Conservation (phyloP, 2,888 invertebrate genomes). For the Drosophila maculinotata region DNA sequence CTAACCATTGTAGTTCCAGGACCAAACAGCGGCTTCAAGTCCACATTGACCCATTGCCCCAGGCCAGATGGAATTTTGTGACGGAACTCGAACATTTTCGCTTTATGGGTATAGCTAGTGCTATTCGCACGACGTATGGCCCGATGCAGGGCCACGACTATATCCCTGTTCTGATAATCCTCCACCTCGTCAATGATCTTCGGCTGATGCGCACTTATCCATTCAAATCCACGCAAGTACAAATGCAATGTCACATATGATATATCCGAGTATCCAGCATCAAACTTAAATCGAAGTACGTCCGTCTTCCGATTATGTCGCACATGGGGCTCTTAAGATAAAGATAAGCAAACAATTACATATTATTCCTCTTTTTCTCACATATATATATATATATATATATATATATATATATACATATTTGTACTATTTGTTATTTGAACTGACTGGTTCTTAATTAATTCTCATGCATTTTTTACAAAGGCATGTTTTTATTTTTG, state of each 20-base stretch:
- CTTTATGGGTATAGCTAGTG: slow-evolving; percentile 76
- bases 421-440: too few relatives aligned
- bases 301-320: slow-evolving; percentile 82
- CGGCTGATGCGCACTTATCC: slow-evolving; percentile 79
- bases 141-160: slow-evolving; percentile 80
- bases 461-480: too few relatives aligned
- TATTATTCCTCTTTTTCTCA: too few relatives aligned
- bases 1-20: slow-evolving; percentile 82
- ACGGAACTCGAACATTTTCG: slow-evolving; percentile 78
- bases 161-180: slow-evolving; percentile 58
- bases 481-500: too few relatives aligned
- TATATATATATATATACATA: not conserved
- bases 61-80: slow-evolving; percentile 81
- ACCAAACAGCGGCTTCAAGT: slow-evolving; percentile 90
- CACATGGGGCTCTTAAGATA: slow-evolving; percentile 72
- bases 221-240: slow-evolving; percentile 82
- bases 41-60: slow-evolving; percentile 89
- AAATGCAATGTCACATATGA: slow-evolving; percentile 82
- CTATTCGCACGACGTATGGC: slow-evolving; percentile 76
- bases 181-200: slow-evolving; percentile 51
- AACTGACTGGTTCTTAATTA: too few relatives aligned
- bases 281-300: slow-evolving; percentile 81
- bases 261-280: slow-evolving; percentile 76
- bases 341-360: too few relatives aligned
- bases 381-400: not conserved